phyloP scores from a whole-genome alignment of 2,888 invertebrate genomes.

The Gastracanthus pulcherrimus region DNA sequence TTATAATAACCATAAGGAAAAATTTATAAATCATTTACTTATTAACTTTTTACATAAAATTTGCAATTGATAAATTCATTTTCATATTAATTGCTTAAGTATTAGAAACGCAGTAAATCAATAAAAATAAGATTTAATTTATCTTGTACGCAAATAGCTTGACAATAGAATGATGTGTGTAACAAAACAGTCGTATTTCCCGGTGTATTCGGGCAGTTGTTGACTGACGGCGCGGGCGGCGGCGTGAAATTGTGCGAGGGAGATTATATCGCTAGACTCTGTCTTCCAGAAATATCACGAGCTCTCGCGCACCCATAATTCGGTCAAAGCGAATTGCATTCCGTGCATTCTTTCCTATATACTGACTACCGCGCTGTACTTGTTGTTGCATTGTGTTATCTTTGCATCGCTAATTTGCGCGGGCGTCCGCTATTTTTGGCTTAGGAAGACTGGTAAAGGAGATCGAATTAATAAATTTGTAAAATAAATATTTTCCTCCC shows the following conservation, averaged over 20 bases:
- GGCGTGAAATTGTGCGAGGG: neutral
- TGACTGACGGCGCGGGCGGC: conserved; percentile 26
- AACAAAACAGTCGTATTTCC: conserved; percentile 43
- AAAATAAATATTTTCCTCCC: conserved; percentile 1
- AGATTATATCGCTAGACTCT: neutral
- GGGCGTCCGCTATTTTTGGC: conserved; percentile 18
- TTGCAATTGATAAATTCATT: too few species aligned
- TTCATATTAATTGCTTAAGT: too few species aligned
- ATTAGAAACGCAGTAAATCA: too few species aligned
- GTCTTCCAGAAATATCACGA: conserved; percentile 41
- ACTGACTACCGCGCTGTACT: neutral
- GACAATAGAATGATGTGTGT: conserved; percentile 30
- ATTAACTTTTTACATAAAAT: too few species aligned
- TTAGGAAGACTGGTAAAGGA: neutral
- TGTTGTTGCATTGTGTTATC: conserved; percentile 36
- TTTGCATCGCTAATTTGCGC: conserved; percentile 13
- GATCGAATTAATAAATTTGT: conserved; percentile 28
- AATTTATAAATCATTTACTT: too few species aligned
- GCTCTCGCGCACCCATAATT: conserved; percentile 7
- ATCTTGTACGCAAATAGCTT: neutral
- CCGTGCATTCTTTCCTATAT: neutral
- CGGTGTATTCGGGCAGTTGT: conserved; percentile 13
- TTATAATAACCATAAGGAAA: too few species aligned
- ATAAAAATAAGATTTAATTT: neutral
- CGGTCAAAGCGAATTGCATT: conserved; percentile 20